These are phyloP conservation scores for Mythimna ferrago DNA, from an alignment of 2,888 invertebrate genomes.

Conservation along the genomic window DNA sequence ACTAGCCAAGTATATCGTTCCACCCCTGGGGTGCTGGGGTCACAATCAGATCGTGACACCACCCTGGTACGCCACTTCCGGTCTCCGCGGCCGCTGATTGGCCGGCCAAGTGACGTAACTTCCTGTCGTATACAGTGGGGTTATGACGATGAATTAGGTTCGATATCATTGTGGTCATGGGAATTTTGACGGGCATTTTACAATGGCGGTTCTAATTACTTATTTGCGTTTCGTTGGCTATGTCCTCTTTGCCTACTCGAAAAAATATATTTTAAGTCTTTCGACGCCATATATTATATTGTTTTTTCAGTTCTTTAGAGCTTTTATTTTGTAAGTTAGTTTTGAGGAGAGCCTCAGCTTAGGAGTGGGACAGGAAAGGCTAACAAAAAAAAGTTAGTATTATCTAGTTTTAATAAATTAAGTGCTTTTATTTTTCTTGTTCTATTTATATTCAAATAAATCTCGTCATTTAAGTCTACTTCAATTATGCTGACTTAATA, in stretches of 20 bases:
- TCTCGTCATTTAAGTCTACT: background rate
- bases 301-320: too few species aligned
- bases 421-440: too few species aligned
- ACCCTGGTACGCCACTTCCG: slow-evolving; percentile 65
- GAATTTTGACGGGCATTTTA: slow-evolving; percentile 35
- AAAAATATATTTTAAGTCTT: background rate
- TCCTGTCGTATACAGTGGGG: slow-evolving; percentile 62
- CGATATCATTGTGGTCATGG: slow-evolving; percentile 53
- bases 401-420: too few species aligned
- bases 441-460: too few species aligned
- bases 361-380: too few species aligned
- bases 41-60: slow-evolving; percentile 64
- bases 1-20: slow-evolving; percentile 56
- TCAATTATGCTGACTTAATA: too few species aligned
- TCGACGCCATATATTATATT: too few species aligned
- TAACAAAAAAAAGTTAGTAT: too few species aligned
- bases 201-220: slow-evolving; percentile 9
- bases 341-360: too few species aligned
- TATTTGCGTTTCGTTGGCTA: slow-evolving; percentile 5
- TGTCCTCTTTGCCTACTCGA: background rate
- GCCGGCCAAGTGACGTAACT: slow-evolving; percentile 57
- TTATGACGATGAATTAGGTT: slow-evolving; percentile 56
- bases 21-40: slow-evolving; percentile 58
- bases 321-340: too few species aligned
- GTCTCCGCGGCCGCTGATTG: slow-evolving; percentile 60